These are phyloP conservation scores for Chaetodon trifascialis DNA, from an alignment of 2,113 vertebrate genomes.

Conservation along the genomic window DNA sequence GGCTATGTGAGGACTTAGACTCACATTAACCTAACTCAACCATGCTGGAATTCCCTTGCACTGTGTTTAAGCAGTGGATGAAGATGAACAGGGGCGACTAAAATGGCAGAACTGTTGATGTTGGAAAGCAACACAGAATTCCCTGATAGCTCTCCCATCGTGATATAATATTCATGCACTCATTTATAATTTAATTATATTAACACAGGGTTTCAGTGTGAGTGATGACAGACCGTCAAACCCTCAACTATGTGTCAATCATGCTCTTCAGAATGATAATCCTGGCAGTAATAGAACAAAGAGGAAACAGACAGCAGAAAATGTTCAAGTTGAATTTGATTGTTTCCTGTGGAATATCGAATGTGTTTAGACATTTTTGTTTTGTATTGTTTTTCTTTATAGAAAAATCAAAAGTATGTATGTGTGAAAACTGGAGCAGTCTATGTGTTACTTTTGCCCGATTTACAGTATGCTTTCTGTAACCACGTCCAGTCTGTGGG, in stretches of 20 bases:
- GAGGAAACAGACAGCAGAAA: slow-evolving; percentile 38
- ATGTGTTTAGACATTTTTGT: not conserved
- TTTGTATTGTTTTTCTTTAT: not conserved
- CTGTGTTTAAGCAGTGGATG: slow-evolving; percentile 57
- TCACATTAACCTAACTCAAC: slow-evolving; percentile 12
- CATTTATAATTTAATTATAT: slow-evolving; percentile 84
- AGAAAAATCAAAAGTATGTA: not conserved
- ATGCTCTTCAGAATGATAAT: slow-evolving; percentile 54
- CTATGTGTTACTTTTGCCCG: too few species aligned
- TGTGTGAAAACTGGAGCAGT: not conserved
- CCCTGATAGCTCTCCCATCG: slow-evolving; percentile 68
- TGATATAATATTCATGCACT: slow-evolving; percentile 80
- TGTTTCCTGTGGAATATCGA: slow-evolving; percentile 13
- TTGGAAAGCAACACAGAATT: slow-evolving; percentile 70
- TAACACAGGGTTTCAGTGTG: slow-evolving; percentile 76
- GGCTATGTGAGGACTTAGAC: slow-evolving; percentile 11
- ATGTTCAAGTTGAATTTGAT: slow-evolving; percentile 37
- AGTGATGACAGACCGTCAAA: slow-evolving; percentile 78
- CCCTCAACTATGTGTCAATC: slow-evolving; percentile 78
- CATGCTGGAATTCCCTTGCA: slow-evolving; percentile 45
- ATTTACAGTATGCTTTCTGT: not conserved
- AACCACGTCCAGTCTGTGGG: not conserved
- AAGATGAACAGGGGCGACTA: slow-evolving; percentile 38
- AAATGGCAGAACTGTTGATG: slow-evolving; percentile 68
- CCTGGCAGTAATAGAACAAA: slow-evolving; percentile 55